Evolutionary conservation across 1,140 invertebrate genomes (phyloP).

Genomic region (Heliothis subflexa): DNA sequence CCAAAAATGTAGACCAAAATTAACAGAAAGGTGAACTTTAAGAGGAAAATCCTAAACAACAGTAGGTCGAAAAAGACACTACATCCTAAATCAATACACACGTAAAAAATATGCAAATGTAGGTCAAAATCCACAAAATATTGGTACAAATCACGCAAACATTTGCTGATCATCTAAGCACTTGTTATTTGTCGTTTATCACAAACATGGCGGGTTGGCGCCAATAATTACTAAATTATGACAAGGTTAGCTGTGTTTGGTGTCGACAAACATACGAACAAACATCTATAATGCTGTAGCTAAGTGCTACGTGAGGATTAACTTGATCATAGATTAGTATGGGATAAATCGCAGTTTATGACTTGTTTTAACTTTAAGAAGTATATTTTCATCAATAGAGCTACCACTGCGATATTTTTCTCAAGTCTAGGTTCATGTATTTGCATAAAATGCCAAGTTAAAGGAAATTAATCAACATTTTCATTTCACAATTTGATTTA

Average conservation of each 20-base stretch:
- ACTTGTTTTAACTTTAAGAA: too few relatives aligned
- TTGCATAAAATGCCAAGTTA: too few relatives aligned
- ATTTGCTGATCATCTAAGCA: constrained; percentile 32
- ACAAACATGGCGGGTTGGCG: constrained; percentile 34
- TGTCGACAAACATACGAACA: background rate
- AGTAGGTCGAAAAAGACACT: background rate
- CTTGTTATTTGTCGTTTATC: background rate
- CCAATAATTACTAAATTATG: constrained; percentile 45
- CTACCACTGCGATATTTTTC: too few relatives aligned
- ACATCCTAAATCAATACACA: background rate
- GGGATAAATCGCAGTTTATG: too few relatives aligned
- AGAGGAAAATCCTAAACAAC: background rate
- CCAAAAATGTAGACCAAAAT: background rate
- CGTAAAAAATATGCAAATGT: constrained; percentile 5
- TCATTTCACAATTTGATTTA: background rate
- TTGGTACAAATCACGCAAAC: constrained; percentile 17
- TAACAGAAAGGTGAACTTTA: background rate
- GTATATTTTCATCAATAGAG: too few relatives aligned
- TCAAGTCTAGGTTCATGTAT: too few relatives aligned
- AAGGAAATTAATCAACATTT: background rate
- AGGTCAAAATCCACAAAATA: constrained; percentile 26
- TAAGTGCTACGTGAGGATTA: constrained; percentile 1
- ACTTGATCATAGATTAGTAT: constrained; percentile 17
- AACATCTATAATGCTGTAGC: background rate
- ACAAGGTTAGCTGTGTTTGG: constrained; percentile 46